Evolutionary conservation across 2,888 invertebrate species (phyloP).

Genomic region (Cataglyphis albicans): DNA sequence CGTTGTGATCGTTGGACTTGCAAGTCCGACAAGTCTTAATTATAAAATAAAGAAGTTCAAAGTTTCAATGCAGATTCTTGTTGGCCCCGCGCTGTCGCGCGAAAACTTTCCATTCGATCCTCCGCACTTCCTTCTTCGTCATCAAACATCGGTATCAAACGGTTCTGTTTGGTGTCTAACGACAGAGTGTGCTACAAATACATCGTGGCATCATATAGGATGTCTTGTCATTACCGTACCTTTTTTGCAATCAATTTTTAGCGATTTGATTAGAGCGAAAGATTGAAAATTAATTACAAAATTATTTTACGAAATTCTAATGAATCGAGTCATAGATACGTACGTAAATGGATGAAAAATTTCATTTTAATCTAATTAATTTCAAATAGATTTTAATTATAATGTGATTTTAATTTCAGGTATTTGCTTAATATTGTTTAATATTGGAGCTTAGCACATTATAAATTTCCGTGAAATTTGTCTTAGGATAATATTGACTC

Average conservation of each 20-base stretch:
- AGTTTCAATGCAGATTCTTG: conserved; percentile 69
- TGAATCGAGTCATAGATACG: not conserved
- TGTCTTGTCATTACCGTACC: conserved; percentile 22
- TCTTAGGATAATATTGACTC: conserved; percentile 5
- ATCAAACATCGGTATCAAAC: conserved; percentile 42
- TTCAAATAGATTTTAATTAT: not conserved
- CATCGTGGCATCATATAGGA: conserved; percentile 30
- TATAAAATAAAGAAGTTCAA: conserved; percentile 79
- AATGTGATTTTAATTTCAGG: not conserved
- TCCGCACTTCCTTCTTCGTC: conserved; percentile 29
- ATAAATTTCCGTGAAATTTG: not conserved
- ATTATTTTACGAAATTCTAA: not conserved
- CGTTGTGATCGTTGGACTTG: conserved; percentile 81
- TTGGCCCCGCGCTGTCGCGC: conserved; percentile 19
- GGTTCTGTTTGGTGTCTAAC: conserved; percentile 38
- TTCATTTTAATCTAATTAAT: not conserved
- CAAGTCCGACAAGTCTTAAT: conserved; percentile 79
- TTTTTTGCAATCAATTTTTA: not conserved
- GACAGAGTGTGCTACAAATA: conserved; percentile 44
- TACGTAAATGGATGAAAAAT: not conserved
- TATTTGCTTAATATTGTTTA: not conserved
- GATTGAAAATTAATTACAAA: conserved; percentile 2
- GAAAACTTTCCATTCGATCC: conserved; percentile 42
- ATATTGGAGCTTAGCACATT: not conserved
- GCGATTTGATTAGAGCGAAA: conserved; percentile 8